Base-by-base conservation (phyloP, 2,797 vertebrate genomes). In the Phrynocephalus guinanensis region DNA sequence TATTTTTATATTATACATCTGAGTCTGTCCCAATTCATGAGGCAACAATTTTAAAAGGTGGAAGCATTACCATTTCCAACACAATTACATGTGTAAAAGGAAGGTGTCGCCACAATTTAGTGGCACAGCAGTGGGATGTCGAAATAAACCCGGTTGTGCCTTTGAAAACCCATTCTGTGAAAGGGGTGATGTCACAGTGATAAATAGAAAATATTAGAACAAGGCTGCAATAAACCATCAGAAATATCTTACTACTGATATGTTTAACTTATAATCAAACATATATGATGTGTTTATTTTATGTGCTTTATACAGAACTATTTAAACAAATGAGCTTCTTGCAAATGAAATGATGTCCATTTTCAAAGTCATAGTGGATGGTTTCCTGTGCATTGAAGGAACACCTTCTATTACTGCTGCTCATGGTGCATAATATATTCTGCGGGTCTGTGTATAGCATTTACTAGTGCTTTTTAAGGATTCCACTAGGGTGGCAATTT, bases 261-360 rank as follows among this genome's bases (percentile, higher is more conserved):
- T 67, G 13, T 18, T 18, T 48, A 79, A 90, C 38, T 44, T 44
- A 44, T 44, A 44, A 44, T 44, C 38, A 33, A 33, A 33, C 33
- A 44, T 44, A 44, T 44, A 5, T 44, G 38, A 44, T 44, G 38
- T 44, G 38, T 44, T 71, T 76, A 38, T 28, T 86, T 88, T 91
- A 79, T 73, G 22, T 38, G 71, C 88, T 56, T 20, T 26, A 56
- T 44, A 72, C 63, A 68, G 86, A 93, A 88, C 82, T 28, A 44
- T 38, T 90, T 79, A 89, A 86, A 91, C 76, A 90, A 91, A 88
- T 48, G 48, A 1, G 84, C 10, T 70, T 3, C 67, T 38, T 87
- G 15, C 28, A 89, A 90, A 91, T 56, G 84, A 83, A 82, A 5
- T 70, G 22, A n/a, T 28, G 68, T 85, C 18, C 30, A 7, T 79